Evolutionary conservation across 2,113 vertebrate genomes (phyloP).

Genomic region (Corydoras sp.): DNA sequence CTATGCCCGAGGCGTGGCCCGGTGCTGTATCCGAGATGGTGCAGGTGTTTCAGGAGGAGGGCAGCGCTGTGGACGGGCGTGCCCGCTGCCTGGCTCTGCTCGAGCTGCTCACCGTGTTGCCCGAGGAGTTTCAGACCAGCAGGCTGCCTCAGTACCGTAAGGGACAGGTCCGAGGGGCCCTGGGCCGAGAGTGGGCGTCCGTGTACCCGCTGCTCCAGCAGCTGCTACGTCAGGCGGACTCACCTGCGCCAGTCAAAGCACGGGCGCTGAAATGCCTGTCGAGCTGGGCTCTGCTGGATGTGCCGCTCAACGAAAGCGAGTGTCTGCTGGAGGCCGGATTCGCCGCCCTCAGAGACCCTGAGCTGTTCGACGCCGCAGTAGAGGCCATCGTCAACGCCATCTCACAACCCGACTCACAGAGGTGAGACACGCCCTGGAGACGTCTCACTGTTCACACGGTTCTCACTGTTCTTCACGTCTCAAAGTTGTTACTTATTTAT

Average conservation of each 20-base stretch:
- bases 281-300: constrained; percentile 95
- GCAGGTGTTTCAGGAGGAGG: constrained; percentile 90
- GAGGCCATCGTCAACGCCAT: constrained; percentile 97
- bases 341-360: constrained; percentile 83
- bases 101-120: constrained; percentile 93
- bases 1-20: constrained; percentile 96
- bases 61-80: constrained; percentile 84
- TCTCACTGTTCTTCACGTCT: too few species aligned
- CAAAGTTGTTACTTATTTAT: too few species aligned
- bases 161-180: constrained; percentile 86
- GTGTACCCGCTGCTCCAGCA: constrained; percentile 93
- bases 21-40: constrained; percentile 95
- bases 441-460: too few species aligned
- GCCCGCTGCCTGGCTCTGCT: constrained; percentile 90
- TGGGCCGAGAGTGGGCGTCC: constrained; percentile 82
- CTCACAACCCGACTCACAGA: constrained; percentile 95
- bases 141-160: constrained; percentile 91
- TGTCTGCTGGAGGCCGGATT: constrained; percentile 90
- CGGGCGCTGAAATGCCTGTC: constrained; percentile 97
- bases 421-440: constrained; percentile 63
- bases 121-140: constrained; percentile 97
- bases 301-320: constrained; percentile 89
- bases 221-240: constrained; percentile 86
- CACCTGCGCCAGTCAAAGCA: constrained; percentile 89
- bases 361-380: constrained; percentile 94